These are phyloP conservation scores for Ornithoptera alexandrae DNA, from an alignment of 2,888 invertebrate genomes.

Conservation along the genomic window DNA sequence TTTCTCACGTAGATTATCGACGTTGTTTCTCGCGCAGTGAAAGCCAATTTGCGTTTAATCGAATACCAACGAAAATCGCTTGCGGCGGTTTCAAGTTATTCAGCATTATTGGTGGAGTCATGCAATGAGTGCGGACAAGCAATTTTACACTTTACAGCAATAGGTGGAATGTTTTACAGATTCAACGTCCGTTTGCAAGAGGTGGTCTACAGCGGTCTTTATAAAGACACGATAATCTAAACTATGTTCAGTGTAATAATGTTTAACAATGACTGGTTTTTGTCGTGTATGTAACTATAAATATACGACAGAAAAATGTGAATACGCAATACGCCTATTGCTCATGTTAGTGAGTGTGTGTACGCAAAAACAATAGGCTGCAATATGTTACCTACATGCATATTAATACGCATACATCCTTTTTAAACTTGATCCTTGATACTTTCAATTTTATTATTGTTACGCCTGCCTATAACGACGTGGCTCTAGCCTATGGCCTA, in stretches of 20 bases:
- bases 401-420: constrained; percentile 19
- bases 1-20: constrained; percentile 29
- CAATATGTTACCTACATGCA: constrained; percentile 22
- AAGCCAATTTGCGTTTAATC: constrained; percentile 31
- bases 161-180: constrained; percentile 23
- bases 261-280: constrained; percentile 12
- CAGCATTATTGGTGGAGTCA: constrained; percentile 20
- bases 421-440: constrained; percentile 8
- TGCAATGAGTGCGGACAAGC: constrained; percentile 12
- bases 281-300: constrained; percentile 15
- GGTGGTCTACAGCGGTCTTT: constrained; percentile 15
- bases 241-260: constrained; percentile 4
- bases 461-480: no score
- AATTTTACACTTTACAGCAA: constrained; percentile 20
- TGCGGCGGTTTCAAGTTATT: constrained; percentile 14
- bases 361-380: constrained; percentile 25
- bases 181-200: constrained; percentile 14
- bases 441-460: no score
- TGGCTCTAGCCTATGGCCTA: no score
- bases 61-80: constrained; percentile 29
- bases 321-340: constrained; percentile 3
- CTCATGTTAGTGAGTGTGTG: constrained; percentile 24
- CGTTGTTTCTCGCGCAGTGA: constrained; percentile 27
- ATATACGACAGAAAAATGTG: background rate
- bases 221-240: constrained; percentile 20